Evolutionary conservation across 2,113 vertebrate genomes (phyloP), one percentile per base, ranked within the genome.

Genomic region (Menura novaehollandiae): DNA sequence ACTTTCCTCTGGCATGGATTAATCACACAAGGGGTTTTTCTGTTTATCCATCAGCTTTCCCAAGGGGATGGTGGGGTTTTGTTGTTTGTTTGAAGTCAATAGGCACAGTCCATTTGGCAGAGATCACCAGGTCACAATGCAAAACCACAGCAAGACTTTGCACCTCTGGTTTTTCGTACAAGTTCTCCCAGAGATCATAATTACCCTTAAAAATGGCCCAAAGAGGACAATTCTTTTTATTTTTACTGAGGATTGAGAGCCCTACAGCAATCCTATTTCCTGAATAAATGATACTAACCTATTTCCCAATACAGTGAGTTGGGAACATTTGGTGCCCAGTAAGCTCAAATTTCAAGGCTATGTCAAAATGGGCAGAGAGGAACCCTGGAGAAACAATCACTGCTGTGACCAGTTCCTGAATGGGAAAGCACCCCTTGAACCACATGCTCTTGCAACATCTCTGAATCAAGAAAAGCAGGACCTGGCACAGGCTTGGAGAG

Each of bases 271-370:
- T 24, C 21, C 10, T 37, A 4, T 63, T 72, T 74, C 16, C 10
- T 49, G 20, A 82, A 66, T 59, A 49, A 94, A 86, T 37, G 13
- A 3, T 26, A 21, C 73, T 16, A 24, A 68, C n/a, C 10, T 68
- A 7, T 89, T 94, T 80, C 68, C 24, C 58, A 94, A 60, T 27
- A 44, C 0, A 4, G 22, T 5, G 47, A 85, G 15, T 47, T 58
- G n/a, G 28, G 12, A 87, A 49, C 32, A 28, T 75, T 60, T 44
- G 35, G 17, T 68, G 28, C 3, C 28, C 27, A 17, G 15, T 6
- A 80, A 91, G 67, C n/a, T 88, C 67, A 92, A 18, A 80, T 59
- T 77, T 92, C 44, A 80, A 84, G 68, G 24, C 46, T 75, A 7
- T 8, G 39, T 16, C 52, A 83, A 52, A 84, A 30, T 6, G 4